These are phyloP conservation scores for Triops cancriformis DNA, from an alignment of 1,140 invertebrate species.

Conservation along the genomic window DNA sequence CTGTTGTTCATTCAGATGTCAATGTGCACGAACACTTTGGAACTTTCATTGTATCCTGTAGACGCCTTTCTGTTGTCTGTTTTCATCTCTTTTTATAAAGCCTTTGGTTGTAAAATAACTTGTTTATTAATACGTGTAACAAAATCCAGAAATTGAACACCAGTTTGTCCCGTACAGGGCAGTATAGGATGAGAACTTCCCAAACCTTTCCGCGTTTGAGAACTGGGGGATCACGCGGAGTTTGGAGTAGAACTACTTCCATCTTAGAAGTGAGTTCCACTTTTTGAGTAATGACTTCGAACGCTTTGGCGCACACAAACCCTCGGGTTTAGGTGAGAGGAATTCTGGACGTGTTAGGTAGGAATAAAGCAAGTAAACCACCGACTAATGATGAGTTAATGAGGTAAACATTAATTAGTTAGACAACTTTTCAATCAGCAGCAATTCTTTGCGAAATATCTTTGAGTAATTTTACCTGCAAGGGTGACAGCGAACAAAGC, in stretches of 20 bases:
- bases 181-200: not conserved
- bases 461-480: not conserved
- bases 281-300: not conserved
- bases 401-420: not conserved
- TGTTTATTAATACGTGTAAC: not conserved
- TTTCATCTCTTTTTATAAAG: too few relatives aligned
- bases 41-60: too few relatives aligned
- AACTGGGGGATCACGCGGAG: not conserved
- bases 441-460: not conserved
- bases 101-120: not conserved
- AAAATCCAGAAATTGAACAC: not conserved
- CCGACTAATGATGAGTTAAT: not conserved
- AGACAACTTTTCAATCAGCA: not conserved
- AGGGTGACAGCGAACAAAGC: not conserved
- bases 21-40: too few relatives aligned
- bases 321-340: not conserved
- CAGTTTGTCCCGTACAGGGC: not conserved
- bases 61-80: too few relatives aligned
- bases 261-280: constrained; percentile 2
- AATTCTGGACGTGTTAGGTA: not conserved
- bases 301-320: not conserved
- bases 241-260: not conserved
- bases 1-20: not conserved
- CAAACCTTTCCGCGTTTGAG: not conserved
- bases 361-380: not conserved